Conservation (phyloP, 2,888 invertebrate species). For the Strigamia crassipes region DNA sequence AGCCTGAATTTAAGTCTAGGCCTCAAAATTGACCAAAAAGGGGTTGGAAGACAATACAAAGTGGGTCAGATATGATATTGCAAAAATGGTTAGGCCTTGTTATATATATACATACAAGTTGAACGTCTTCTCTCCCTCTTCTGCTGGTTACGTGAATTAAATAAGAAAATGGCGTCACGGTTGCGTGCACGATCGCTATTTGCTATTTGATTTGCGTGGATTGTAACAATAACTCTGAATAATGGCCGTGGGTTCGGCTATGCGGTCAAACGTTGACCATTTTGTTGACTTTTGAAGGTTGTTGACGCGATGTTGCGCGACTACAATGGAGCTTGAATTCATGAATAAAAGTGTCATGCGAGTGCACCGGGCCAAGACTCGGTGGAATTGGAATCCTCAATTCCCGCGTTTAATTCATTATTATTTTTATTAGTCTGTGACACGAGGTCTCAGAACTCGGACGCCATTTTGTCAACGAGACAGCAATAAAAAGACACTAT, state of each 20-base stretch:
- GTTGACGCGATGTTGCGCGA: neutral
- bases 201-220: neutral
- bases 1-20: neutral
- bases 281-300: constrained; percentile 23
- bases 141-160: neutral
- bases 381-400: neutral
- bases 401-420: neutral
- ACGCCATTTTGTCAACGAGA: neutral
- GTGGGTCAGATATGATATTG: neutral
- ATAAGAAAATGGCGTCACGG: neutral
- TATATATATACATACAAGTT: no score
- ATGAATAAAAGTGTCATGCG: neutral
- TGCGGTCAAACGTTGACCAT: neutral
- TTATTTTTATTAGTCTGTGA: neutral
- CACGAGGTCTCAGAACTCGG: neutral
- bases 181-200: neutral
- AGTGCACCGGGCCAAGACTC: neutral
- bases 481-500: no score
- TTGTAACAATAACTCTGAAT: neutral
- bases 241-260: neutral
- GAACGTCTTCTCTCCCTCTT: neutral
- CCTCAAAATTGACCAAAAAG: neutral
- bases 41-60: neutral
- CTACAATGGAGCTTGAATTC: constrained; percentile 6
- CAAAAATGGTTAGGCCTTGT: neutral